Evolutionary conservation across 2,797 vertebrate genomes (phyloP).

Genomic region (Myripristis murdjan): DNA sequence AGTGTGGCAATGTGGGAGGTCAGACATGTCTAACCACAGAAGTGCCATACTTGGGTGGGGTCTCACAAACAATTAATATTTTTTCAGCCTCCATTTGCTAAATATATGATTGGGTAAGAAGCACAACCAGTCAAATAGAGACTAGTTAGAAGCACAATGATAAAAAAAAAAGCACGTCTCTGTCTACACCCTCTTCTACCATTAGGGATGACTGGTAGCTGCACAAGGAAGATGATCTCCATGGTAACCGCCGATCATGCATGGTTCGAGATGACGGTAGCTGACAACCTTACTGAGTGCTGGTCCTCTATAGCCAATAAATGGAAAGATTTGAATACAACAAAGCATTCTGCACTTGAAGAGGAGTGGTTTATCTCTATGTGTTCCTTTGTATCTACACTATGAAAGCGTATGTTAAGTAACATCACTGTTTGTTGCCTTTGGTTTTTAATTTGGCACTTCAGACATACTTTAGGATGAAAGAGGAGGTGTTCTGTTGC

Average conservation of each 20-base stretch:
- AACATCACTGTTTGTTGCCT: background rate
- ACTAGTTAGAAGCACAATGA: background rate
- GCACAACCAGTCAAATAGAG: background rate
- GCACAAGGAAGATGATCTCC: constrained; percentile 65
- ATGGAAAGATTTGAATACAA: background rate
- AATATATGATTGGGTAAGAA: background rate
- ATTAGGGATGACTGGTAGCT: constrained; percentile 55
- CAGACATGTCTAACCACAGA: background rate
- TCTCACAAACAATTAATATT: background rate
- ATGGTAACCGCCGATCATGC: constrained; percentile 69
- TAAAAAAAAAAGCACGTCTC: background rate
- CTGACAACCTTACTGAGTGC: constrained; percentile 22
- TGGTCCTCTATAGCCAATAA: constrained; percentile 14
- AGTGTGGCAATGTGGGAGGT: background rate
- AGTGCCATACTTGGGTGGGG: constrained; percentile 9
- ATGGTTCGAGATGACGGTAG: constrained; percentile 36
- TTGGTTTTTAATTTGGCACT: background rate
- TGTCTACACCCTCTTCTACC: constrained; percentile 39
- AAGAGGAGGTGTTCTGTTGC: background rate
- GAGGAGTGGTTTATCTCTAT: background rate
- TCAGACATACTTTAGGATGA: background rate
- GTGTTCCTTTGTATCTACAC: background rate
- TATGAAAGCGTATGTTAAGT: background rate
- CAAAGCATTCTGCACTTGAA: background rate
- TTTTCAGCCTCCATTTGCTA: background rate